These are phyloP conservation scores for Gila orcuttii DNA, from an alignment of 2,113 vertebrate genomes.

Conservation along the genomic window DNA sequence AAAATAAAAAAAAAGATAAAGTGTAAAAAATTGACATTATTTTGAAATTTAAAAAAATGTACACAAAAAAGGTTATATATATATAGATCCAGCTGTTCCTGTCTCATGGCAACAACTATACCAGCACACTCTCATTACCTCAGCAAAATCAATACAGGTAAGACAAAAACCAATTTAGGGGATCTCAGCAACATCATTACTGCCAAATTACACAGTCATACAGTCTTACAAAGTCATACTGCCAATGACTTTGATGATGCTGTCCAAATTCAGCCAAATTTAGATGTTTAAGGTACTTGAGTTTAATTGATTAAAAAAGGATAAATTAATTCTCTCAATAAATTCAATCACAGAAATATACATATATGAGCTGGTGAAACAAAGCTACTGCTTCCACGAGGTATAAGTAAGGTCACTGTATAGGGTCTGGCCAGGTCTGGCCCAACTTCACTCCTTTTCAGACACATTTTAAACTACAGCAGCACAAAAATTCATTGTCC, in stretches of 20 bases:
- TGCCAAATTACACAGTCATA: background rate
- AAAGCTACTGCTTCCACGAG: background rate
- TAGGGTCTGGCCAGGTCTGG: background rate
- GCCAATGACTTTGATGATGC: constrained; percentile 22
- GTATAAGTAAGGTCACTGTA: background rate
- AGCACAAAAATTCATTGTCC: background rate
- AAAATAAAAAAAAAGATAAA: no score
- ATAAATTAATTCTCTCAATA: background rate
- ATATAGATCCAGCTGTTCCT: background rate
- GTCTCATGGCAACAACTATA: background rate
- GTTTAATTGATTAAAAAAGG: background rate
- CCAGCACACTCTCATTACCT: background rate
- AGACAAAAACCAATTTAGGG: constrained; percentile 1
- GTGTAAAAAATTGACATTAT: no score
- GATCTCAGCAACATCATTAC: background rate
- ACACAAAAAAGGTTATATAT: no score
- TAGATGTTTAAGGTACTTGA: background rate
- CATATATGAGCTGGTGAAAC: background rate
- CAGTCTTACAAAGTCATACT: no score
- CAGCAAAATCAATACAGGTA: constrained; percentile 25
- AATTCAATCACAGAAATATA: background rate
- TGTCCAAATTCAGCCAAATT: background rate
- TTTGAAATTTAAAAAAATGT: no score
- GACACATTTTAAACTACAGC: background rate
- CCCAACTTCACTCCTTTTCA: background rate